phyloP scores from a whole-genome alignment of 2,888 invertebrate species.

The Tanytarsus gracilentus region DNA sequence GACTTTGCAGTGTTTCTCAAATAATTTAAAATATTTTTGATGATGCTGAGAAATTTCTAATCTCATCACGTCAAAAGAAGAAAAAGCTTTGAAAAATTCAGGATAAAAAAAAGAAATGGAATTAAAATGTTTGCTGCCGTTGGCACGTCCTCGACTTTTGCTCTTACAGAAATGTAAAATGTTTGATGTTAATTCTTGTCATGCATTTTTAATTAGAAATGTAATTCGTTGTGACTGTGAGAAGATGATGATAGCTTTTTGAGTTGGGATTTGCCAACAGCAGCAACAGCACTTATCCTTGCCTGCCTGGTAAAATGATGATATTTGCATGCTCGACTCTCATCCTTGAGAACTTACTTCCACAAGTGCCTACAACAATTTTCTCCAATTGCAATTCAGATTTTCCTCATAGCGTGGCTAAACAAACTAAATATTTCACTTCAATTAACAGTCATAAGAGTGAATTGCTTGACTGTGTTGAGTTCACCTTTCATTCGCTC shows the following conservation, averaged over 20 bases:
- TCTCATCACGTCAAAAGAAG: background rate
- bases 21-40: no score
- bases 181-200: slow-evolving; percentile 27
- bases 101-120: background rate
- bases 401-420: no score
- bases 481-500: slow-evolving; percentile 12
- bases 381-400: background rate
- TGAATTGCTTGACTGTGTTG: background rate
- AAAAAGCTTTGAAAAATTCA: slow-evolving; percentile 25
- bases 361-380: background rate
- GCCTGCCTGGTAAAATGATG: no score
- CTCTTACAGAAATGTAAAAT: background rate
- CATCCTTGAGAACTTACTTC: no score
- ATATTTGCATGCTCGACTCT: no score
- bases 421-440: no score
- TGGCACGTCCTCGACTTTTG: slow-evolving; percentile 1
- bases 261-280: slow-evolving; percentile 27
- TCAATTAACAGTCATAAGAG: no score
- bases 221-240: slow-evolving; percentile 6
- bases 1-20: no score
- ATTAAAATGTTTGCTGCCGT: slow-evolving; percentile 14
- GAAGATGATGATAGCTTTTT: no score
- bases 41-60: background rate
- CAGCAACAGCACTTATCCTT: no score
- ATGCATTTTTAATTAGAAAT: slow-evolving; percentile 25